A percentile compares a stretch with the other conserved stretches of the same genome.
phyloP scores from a whole-genome alignment of 1,140 invertebrate species.

The Sitophilus oryzae region DNA sequence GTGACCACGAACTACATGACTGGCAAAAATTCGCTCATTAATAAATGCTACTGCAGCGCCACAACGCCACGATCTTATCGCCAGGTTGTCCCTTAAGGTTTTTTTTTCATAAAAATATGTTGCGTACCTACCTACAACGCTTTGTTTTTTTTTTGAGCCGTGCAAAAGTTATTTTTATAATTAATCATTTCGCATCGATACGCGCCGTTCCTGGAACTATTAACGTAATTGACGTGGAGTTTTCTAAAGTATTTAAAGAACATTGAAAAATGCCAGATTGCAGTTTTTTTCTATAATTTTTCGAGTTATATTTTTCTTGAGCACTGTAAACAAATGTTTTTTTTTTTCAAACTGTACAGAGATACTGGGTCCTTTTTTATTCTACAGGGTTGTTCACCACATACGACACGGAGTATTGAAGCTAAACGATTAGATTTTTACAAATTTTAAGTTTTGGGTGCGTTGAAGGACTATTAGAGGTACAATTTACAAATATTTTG shows the following conservation, averaged over 20 bases:
- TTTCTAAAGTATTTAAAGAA: background rate
- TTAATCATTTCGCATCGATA: background rate
- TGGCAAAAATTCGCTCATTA: conserved; percentile 19
- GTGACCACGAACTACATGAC: conserved; percentile 20
- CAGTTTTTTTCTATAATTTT: too few species aligned
- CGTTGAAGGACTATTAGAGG: too few species aligned
- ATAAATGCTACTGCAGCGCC: conserved; percentile 13
- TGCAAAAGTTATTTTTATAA: background rate
- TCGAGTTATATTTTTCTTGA: too few species aligned
- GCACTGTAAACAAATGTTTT: too few species aligned
- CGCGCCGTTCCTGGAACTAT: background rate
- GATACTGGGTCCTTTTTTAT: too few species aligned
- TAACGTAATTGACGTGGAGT: background rate
- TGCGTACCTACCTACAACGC: background rate
- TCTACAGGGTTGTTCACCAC: too few species aligned
- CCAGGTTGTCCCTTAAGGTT: conserved; percentile 9
- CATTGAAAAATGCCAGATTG: too few species aligned
- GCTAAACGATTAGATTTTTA: too few species aligned
- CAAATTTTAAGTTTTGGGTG: too few species aligned
- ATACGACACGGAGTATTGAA: too few species aligned
- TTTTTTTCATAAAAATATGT: conserved; percentile 8
- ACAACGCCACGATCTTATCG: conserved; percentile 10
- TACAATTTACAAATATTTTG: too few species aligned
- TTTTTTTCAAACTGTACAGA: too few species aligned
- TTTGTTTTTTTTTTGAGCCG: background rate